Conservation (phyloP, 2,113 vertebrate species). For the Callospermophilus lateralis region DNA sequence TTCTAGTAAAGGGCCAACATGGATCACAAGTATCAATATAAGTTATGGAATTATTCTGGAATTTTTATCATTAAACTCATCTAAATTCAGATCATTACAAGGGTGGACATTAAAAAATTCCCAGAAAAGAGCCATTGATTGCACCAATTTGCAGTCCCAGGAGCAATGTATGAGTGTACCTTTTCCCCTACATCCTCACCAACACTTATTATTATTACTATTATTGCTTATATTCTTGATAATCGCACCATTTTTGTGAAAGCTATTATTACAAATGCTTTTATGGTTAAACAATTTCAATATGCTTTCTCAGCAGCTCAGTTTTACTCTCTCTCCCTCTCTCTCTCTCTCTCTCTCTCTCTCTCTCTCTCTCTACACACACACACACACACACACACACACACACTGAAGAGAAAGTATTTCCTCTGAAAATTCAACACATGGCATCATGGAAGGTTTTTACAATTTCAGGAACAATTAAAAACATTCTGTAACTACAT, state of each 20-base stretch:
- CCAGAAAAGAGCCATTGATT: neutral
- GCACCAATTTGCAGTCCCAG: too few species aligned
- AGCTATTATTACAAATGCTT: neutral
- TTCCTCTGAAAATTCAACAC: slow-evolving; percentile 16
- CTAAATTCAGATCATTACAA: neutral
- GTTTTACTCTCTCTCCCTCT: neutral
- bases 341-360: too few species aligned
- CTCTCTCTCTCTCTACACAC: too few species aligned
- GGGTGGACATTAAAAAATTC: neutral
- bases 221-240: too few species aligned
- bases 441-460: neutral
- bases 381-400: too few species aligned
- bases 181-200: too few species aligned
- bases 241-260: neutral
- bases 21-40: neutral
- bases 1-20: neutral
- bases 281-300: neutral
- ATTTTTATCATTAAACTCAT: neutral
- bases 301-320: neutral
- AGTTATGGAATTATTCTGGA: neutral
- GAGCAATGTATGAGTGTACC: too few species aligned
- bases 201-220: too few species aligned
- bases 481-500: neutral
- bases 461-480: neutral
- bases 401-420: neutral